Evolutionary conservation across 2,113 vertebrate genomes (phyloP).

Genomic region (Seriola quinqueradiata): DNA sequence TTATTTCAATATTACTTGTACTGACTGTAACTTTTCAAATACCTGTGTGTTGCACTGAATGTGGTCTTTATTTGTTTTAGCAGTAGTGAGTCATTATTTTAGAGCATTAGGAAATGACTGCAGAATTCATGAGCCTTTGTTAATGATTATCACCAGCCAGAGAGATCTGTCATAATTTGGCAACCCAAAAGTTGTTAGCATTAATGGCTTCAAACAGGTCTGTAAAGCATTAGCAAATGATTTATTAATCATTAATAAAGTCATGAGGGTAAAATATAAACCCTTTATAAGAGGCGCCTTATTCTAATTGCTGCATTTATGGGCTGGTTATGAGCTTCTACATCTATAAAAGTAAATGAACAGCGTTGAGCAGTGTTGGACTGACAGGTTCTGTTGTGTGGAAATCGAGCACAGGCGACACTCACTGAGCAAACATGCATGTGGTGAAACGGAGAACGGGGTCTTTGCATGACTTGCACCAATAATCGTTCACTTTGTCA

Average conservation of each 20-base stretch:
- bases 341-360: neutral
- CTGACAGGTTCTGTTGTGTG: no score
- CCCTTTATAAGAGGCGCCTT: neutral
- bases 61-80: neutral
- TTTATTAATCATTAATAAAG: neutral
- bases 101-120: neutral
- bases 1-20: neutral
- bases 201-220: neutral
- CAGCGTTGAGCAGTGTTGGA: neutral
- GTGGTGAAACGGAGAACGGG: neutral
- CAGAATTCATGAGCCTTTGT: neutral
- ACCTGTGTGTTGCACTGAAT: neutral
- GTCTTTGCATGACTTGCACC: neutral
- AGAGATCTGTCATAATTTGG: neutral
- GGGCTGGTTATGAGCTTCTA: neutral
- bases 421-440: neutral
- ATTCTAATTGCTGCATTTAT: slow-evolving; percentile 4
- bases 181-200: neutral
- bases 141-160: neutral
- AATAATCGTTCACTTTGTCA: neutral
- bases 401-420: neutral
- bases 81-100: neutral
- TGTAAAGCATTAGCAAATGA: neutral
- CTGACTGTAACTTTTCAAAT: neutral
- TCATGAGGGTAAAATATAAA: slow-evolving; percentile 1